Evolutionary conservation across 2,888 invertebrate genomes (phyloP), one percentile per base, ranked within the genome.

Genomic region (Lepetodrilus schrolli): DNA sequence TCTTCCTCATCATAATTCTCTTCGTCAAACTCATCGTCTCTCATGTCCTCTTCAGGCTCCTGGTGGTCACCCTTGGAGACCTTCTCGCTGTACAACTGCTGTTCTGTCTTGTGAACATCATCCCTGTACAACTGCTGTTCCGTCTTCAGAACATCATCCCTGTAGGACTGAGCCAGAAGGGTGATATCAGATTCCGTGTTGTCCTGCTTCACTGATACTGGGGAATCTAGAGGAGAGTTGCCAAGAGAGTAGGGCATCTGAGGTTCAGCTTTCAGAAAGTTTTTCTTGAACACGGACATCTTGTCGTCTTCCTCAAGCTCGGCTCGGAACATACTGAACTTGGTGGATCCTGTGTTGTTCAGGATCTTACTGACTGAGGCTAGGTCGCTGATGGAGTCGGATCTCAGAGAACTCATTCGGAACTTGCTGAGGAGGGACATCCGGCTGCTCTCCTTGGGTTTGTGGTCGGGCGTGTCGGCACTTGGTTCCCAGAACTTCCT

Each of bases 331-430:
- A 93, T 93, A 83, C 93, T 93, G 86, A 94, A 94, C 73, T 93
- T 92, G 91, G 77, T 92, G 5, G 92, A 92, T 4, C 92, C 92
- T 0, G 97, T 96, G 77, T 96, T 94, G 86, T 95, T 94, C 73
- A 96, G 91, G 43, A 95, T 91, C 78, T 94, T 93, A 0, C 95
- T 94, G 0, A 96, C 94, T 8, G 95, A 94, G 17, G 96, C 96
- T 80, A 96, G 92, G 87, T 95, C 95, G 51, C 76, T 78, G 72
- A 43, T 17, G 17, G 43, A 43, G 17, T 43, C 43, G n/a, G n/a
- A n/a, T n/a, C n/a, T n/a, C n/a, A n/a, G n/a, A n/a, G n/a, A n/a
- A n/a, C n/a, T n/a, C n/a, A n/a, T n/a, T n/a, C n/a, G n/a, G n/a
- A n/a, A n/a, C n/a, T n/a, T n/a, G n/a, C n/a, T n/a, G n/a, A n/a